Evolutionary conservation across 2,113 vertebrate species (phyloP), one percentile per base, ranked within the genome.

Genomic region (Otocyon megalotis): DNA sequence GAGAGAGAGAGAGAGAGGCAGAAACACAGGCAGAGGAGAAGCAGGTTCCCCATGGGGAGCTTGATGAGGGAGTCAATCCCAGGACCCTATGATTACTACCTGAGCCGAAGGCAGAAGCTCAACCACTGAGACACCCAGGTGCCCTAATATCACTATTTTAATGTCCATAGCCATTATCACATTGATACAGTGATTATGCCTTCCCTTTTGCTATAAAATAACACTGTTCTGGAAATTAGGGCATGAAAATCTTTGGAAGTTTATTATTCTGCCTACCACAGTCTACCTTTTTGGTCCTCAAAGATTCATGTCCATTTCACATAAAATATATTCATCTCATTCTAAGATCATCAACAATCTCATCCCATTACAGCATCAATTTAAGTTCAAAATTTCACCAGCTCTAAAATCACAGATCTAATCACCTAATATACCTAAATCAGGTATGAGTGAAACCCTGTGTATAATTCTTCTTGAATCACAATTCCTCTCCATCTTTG

Each of bases 361-460:
- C 37, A 60, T 82, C 82, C 82, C 58, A 14, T 58, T 76, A 37
- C 14, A 22, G 37, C 26, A 83, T 96, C 37, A 67, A 58, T 17
- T 58, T 82, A 77, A 83, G 37, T 93, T 72, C 24, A 74, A 69
- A 88, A 92, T 88, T 72, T 83, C 22, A 62, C 69, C 30, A 77
- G 37, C n/a, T 54, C 60, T 32, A 67, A 87, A 82, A 32, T 37
- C 53, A 24, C n/a, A 77, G 20, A 88, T 60, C n/a, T 88, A 48
- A 77, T 77, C 35, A 88, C 60, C 53, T n/a, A 67, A 88, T 62
- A 91, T 32, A 92, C 62, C 74, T 94, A 88, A 77, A 54, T 77
- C n/a, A 83, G 53, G 7, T 58, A 14, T 62, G 58, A 48, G 53
- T 92, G 50, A 83, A 74, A 62, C 15, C 67, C 58, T 83, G 43